A percentile compares a stretch with the other conserved stretches of the same genome.
These are phyloP conservation scores for Ptychodera flava DNA, from an alignment of 35 echinoderm and acorn worm genomes.

Conservation along the genomic window DNA sequence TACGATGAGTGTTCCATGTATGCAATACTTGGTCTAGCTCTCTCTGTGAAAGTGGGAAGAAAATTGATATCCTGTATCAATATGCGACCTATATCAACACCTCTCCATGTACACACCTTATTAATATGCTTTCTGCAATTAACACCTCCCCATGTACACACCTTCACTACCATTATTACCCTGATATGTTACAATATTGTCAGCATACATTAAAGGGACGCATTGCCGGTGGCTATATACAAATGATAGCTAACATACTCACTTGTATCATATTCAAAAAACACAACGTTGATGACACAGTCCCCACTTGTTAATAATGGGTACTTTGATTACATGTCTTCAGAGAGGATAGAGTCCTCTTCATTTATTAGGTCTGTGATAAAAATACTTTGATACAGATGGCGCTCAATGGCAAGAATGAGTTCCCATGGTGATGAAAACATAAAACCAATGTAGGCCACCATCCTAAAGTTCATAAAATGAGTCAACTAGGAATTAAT, in stretches of 20 bases:
- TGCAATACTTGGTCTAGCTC: constrained; percentile 20
- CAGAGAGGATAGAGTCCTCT: too few relatives aligned
- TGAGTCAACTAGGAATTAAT: too few relatives aligned
- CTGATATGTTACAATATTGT: neutral
- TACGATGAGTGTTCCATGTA: constrained; percentile 39
- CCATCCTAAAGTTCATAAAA: too few relatives aligned
- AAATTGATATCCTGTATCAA: neutral
- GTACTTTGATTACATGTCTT: too few relatives aligned
- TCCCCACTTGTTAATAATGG: too few relatives aligned
- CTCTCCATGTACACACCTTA: neutral
- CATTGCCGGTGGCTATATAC: neutral
- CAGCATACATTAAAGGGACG: neutral
- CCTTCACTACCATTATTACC: constrained; percentile 3
- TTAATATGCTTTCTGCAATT: neutral
- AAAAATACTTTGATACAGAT: too few relatives aligned
- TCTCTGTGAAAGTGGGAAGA: constrained; percentile 14
- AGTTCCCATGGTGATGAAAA: too few relatives aligned
- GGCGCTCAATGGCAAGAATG: too few relatives aligned
- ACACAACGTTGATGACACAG: too few relatives aligned
- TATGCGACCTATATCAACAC: neutral
- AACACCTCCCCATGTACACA: neutral
- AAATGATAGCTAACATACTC: neutral
- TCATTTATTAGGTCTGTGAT: too few relatives aligned
- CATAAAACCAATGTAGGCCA: too few relatives aligned
- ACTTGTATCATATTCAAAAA: constrained; percentile 6